Conservation (phyloP, 2,888 invertebrate species). For the Callimorpha dominula region DNA sequence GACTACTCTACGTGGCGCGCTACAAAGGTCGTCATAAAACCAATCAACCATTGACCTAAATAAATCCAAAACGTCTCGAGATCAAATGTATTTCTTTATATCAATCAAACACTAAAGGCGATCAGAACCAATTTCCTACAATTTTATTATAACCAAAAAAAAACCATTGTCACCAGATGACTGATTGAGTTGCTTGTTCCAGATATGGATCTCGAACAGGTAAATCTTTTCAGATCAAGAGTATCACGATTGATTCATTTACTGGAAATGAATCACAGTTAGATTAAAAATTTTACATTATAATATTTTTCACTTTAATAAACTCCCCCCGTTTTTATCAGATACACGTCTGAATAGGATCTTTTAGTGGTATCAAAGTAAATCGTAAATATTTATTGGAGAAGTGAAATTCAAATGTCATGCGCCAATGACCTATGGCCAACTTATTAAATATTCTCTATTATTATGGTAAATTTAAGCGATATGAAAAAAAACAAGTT, state of each 20-base stretch:
- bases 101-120: no score
- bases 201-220: not conserved
- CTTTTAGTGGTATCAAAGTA: not conserved
- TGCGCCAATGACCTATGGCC: conserved; percentile 11
- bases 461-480: not conserved
- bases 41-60: no score
- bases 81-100: no score
- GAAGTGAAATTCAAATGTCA: conserved; percentile 38
- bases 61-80: no score
- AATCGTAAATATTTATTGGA: conserved; percentile 36
- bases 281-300: not conserved
- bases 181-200: not conserved
- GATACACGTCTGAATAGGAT: not conserved
- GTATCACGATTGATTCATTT: not conserved
- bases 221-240: not conserved
- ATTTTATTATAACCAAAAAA: no score
- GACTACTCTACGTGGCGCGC: no score
- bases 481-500: not conserved
- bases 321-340: not conserved
- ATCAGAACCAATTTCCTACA: no score
- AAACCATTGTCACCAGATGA: not conserved
- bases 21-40: no score
- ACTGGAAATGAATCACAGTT: not conserved
- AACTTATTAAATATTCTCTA: conserved; percentile 21
- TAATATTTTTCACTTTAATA: not conserved